phyloP scores from a whole-genome alignment of 2,113 vertebrate genomes.

The Zosterops pallidus region DNA sequence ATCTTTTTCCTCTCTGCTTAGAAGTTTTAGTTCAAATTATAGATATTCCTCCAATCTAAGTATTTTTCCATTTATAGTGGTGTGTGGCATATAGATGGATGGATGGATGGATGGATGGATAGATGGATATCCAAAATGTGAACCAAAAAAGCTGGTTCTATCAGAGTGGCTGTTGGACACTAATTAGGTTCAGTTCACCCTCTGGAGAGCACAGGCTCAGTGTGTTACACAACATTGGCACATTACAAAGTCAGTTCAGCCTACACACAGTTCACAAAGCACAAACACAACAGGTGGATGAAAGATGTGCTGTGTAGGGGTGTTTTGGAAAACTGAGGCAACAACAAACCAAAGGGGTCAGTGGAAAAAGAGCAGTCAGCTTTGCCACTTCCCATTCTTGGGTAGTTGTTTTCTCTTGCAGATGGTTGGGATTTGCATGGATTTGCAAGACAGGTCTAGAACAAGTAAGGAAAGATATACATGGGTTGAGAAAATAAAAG shows the following conservation, averaged over 20 bases:
- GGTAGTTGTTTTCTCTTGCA: background rate
- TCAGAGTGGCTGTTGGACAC: background rate
- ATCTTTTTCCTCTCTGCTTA: background rate
- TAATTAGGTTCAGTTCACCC: background rate
- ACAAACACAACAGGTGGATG: slow-evolving; percentile 32
- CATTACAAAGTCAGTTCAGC: background rate
- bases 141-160: background rate
- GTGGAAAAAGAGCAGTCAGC: slow-evolving; percentile 7
- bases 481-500: background rate
- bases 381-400: background rate
- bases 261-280: background rate
- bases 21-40: background rate
- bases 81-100: background rate
- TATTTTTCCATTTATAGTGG: background rate
- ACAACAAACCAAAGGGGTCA: slow-evolving; percentile 8
- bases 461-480: background rate
- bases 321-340: slow-evolving; percentile 45
- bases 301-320: background rate
- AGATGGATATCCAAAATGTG: background rate
- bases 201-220: background rate
- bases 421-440: background rate
- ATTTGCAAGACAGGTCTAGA: background rate
- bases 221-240: background rate
- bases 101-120: background rate
- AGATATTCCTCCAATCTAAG: background rate